Evolutionary conservation across 1,140 invertebrate genomes (phyloP).

Genomic region (Drosophila repletoides): DNA sequence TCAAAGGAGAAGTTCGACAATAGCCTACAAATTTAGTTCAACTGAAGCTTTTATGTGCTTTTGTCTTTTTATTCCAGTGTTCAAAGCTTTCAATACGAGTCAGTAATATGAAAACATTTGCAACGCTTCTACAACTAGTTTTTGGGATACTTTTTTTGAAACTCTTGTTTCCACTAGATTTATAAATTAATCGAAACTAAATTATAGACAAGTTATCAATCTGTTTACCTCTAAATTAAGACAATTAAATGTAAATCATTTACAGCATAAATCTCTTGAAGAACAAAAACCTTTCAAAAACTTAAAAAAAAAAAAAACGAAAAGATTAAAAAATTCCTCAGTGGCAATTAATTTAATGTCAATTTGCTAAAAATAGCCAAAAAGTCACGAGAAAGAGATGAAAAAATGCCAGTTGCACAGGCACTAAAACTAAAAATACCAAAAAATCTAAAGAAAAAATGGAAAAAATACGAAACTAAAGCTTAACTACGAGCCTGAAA

Average conservation of each 20-base stretch:
- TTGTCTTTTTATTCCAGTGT: too few relatives aligned
- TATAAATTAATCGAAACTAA: too few relatives aligned
- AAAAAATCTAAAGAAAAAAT: neutral
- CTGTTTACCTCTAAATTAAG: conserved; percentile 22
- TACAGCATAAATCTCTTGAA: conserved; percentile 26
- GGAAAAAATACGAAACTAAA: conserved; percentile 2
- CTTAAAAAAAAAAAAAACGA: neutral
- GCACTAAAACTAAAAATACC: conserved; percentile 35
- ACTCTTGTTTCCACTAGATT: too few relatives aligned
- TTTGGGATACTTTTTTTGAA: too few relatives aligned
- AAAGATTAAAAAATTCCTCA: neutral
- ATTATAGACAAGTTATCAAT: neutral
- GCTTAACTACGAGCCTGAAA: conserved; percentile 2
- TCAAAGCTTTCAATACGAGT: too few relatives aligned
- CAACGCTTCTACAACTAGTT: too few relatives aligned
- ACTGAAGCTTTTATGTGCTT: neutral
- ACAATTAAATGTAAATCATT: conserved; percentile 38
- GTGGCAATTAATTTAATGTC: conserved; percentile 36
- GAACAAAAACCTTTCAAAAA: conserved; percentile 21
- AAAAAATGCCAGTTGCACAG: conserved; percentile 39
- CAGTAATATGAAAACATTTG: too few relatives aligned
- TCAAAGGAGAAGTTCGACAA: too few relatives aligned
- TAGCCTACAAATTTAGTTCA: neutral
- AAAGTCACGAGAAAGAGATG: conserved; percentile 4
- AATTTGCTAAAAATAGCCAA: conserved; percentile 44